Conservation (phyloP, 2,113 vertebrate species). For the Vidua chalybeata region DNA sequence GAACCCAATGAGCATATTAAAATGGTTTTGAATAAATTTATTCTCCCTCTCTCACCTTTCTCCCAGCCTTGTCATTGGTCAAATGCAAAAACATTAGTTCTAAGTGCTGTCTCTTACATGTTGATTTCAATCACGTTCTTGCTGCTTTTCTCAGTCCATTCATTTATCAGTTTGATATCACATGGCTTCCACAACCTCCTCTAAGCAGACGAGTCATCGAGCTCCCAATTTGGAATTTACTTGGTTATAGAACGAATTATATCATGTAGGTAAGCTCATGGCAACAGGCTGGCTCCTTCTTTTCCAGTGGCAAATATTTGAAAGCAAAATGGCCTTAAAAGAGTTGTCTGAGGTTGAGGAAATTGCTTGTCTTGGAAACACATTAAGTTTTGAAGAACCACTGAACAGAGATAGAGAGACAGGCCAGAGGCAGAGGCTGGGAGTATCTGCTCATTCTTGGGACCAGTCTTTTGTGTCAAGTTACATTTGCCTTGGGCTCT, state of each 20-base stretch:
- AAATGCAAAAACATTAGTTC: neutral
- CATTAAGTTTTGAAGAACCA: neutral
- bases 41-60: neutral
- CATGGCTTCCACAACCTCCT: neutral
- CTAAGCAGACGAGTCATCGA: neutral
- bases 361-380: neutral
- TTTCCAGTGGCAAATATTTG: neutral
- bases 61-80: neutral
- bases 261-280: neutral
- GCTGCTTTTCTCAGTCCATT: neutral
- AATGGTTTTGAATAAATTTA: neutral
- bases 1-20: neutral
- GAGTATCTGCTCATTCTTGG: neutral
- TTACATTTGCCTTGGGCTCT: neutral
- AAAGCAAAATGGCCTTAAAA: neutral
- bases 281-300: neutral
- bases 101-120: neutral
- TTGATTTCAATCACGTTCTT: neutral
- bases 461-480: neutral
- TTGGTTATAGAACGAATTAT: neutral
- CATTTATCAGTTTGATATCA: neutral
- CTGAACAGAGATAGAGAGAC: neutral
- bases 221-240: neutral
- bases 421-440: neutral
- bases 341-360: neutral